A percentile compares a stretch with the other conserved stretches of the same genome.
Evolutionary conservation across 2,888 invertebrate species (phyloP).

Genomic region (Bibio marci): DNA sequence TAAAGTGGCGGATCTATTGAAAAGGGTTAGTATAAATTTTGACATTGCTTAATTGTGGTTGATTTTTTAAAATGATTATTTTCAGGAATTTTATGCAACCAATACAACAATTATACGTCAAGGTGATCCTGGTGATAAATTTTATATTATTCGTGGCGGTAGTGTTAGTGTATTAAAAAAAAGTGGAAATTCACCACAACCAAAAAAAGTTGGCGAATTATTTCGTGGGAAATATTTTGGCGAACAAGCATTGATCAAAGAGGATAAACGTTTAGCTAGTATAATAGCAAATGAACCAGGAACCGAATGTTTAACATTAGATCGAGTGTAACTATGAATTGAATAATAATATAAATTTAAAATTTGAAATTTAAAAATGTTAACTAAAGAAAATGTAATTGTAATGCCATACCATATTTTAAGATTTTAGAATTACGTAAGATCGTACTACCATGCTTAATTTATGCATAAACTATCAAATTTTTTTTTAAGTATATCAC

Average conservation of each 20-base stretch:
- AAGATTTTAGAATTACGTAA: too few species aligned
- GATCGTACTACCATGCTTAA: too few species aligned
- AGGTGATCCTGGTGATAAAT: conserved; percentile 76
- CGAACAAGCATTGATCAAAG: conserved; percentile 69
- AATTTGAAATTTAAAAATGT: too few species aligned
- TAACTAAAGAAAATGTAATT: too few species aligned
- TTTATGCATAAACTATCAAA: too few species aligned
- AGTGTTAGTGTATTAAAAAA: conserved; percentile 56
- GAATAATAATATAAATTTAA: too few species aligned
- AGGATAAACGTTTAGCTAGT: conserved; percentile 76
- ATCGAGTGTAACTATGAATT: conserved; percentile 55
- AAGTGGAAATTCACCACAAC: conserved; percentile 37
- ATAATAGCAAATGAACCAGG: conserved; percentile 73
- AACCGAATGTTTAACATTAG: conserved; percentile 73
- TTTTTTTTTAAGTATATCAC: too few species aligned
- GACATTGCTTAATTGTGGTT: background rate
- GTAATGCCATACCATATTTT: too few species aligned
- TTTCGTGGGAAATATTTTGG: conserved; percentile 75
- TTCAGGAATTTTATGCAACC: conserved; percentile 69
- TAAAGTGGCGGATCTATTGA: conserved; percentile 74
- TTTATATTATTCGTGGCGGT: conserved; percentile 78
- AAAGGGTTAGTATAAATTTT: conserved; percentile 45
- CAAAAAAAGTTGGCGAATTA: conserved; percentile 49
- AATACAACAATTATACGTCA: conserved; percentile 66
- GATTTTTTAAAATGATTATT: too few species aligned